Evolutionary conservation across 2,797 vertebrate species (phyloP), one percentile per base, ranked within the genome.

Genomic region (Enteromius treurensis): DNA sequence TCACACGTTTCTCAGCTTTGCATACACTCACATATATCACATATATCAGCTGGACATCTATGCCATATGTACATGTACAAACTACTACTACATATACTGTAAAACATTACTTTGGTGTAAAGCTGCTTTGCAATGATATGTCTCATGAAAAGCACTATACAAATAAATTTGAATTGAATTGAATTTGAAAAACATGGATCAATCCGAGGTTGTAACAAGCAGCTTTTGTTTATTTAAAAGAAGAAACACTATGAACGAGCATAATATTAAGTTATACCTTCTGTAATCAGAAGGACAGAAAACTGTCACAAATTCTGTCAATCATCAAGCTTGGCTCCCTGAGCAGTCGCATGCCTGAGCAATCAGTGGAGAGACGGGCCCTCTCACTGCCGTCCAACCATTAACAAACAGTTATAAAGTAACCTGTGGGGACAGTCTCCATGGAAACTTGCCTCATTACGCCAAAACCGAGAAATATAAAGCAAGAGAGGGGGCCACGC

Each of bases 391-490:
- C 82, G 80, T 87, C 92, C 91, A 93, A 94, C 92, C 94, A 93
- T 94, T 92, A 92, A 93, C 88, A 92, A 90, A 74, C 81, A 92
- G 93, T 94, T 92, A 93, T 85, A 93, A 84, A 90, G 86, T 92
- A 93, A 94, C 91, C 93, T 92, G 88, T 87, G 80, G 93, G 92
- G 92, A 92, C 84, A 75, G 93, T 94, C 93, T 76, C 91, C 90
- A 95, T 93, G 90, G 95, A 92, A 95, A 96, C 94, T 53, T 13
- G 80, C 87, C 90, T 94, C 89, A 90, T 93, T 93, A 87, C 83
- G 87, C 89, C 88, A 88, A 91, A 83, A 89, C 86, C 82, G 62
- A 87, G 88, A 92, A 90, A 69, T 88, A 88, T 86, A 84, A 88
- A 91, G 85, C 82, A 60, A 85, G 81, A 69, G 81, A 88, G 83